A percentile compares a stretch with the other conserved stretches of the same genome.
These are phyloP conservation scores for Pangasius mekongensis DNA, from an alignment of 2,797 vertebrate species.

Conservation along the genomic window DNA sequence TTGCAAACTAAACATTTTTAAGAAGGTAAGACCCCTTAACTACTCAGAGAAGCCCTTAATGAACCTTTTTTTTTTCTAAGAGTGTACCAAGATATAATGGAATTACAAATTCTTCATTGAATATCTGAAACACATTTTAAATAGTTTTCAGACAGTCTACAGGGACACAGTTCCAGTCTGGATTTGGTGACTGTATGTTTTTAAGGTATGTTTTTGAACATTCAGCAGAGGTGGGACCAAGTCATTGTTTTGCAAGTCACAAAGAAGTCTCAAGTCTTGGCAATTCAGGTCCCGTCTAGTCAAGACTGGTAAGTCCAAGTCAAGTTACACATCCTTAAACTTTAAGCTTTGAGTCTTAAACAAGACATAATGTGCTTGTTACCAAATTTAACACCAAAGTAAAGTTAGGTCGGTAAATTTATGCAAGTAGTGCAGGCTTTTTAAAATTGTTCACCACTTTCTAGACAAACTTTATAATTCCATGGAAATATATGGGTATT, in stretches of 20 bases:
- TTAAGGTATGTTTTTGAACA: background rate
- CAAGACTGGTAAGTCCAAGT: background rate
- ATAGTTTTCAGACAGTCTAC: no score
- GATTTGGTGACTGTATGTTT: background rate
- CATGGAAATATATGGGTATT: no score
- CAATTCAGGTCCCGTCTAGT: background rate
- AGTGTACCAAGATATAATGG: background rate
- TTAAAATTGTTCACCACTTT: no score
- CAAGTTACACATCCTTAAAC: background rate
- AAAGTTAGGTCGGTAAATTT: background rate
- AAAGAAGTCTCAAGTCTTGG: background rate
- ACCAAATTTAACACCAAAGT: no score
- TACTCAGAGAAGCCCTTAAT: no score
- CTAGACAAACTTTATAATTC: no score
- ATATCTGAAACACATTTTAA: background rate
- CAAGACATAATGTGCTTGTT: background rate
- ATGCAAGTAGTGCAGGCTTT: background rate
- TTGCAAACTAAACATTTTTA: no score
- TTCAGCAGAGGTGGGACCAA: background rate
- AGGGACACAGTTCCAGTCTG: no score
- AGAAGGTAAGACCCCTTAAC: no score
- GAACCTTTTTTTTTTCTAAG: background rate
- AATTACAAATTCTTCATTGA: background rate
- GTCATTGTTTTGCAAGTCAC: background rate
- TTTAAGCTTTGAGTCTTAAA: background rate